Base-by-base conservation (phyloP, 2,797 vertebrate species). In the Poeciliopsis gracilis region DNA sequence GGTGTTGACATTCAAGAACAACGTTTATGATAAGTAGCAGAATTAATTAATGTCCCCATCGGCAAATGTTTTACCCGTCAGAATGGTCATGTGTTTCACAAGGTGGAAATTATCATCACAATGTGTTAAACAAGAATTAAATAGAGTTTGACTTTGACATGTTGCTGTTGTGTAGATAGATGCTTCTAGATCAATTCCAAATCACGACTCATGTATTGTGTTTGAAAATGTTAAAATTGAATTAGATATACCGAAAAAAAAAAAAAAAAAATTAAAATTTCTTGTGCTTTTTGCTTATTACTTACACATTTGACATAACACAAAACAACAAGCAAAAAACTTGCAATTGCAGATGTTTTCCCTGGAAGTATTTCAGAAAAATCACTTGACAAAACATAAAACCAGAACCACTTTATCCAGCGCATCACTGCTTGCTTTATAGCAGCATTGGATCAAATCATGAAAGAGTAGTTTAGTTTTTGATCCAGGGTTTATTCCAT, bases 11-110 rank as follows among this genome's bases (percentile, higher is more conserved):
- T 69, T 66, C 28, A 69, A 82, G 75, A 72, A 45, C 66, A 69
- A 30, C 72, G 77, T 78, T 86, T 78, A 46, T 77, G 41, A 73
- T 87, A 80, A 88, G 88, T 79, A 79, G 51, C 76, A 77, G 77
- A 77, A 86, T 83, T 73, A 83, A 84, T 84, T 73, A 83, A 84
- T 84, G 53, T 75, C 71, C 76, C 81, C 71, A 66, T 80, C 51
- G 80, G 72, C 75, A 72, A 70, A 86, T 79, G 72, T 84, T 88
- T 76, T 77, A 80, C 81, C 72, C 72, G 72, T 70, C 45, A 73
- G 66, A 72, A 80, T 78, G 71, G 86, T 88, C 84, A 85, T 84
- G 76, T 45, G 46, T 79, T 81, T 69, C 73, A 81, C 36, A 72
- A 47, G 51, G 78, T 43, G 72, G 15, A 53, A 25, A 80, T 75